Conservation (phyloP, 2,888 invertebrate species). For the Phragmatobia fuliginosa region DNA sequence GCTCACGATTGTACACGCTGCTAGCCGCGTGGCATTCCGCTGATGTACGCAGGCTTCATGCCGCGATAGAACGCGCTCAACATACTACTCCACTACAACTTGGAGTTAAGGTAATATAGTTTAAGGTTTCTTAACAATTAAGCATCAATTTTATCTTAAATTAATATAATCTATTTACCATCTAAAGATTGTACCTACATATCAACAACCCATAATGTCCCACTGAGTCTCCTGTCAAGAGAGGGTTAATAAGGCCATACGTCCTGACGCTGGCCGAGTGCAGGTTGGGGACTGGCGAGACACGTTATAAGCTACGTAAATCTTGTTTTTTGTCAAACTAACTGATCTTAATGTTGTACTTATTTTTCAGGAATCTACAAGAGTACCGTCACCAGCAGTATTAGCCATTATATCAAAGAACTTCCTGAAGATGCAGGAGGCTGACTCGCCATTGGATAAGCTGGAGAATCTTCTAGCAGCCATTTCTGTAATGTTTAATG, state of each 20-base stretch:
- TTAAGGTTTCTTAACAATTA: too few species aligned
- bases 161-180: too few species aligned
- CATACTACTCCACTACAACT: constrained; percentile 89
- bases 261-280: too few species aligned
- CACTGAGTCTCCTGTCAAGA: too few species aligned
- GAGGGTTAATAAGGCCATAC: too few species aligned
- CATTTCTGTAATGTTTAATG: constrained; percentile 95
- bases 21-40: constrained; percentile 96
- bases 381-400: constrained; percentile 91
- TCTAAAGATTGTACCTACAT: background rate
- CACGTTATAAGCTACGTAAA: too few species aligned
- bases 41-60: constrained; percentile 91
- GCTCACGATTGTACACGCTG: constrained; percentile 93
- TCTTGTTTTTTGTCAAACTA: background rate
- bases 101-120: constrained; percentile 87
- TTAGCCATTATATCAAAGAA: constrained; percentile 92
- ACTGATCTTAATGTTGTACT: background rate
- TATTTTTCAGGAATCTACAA: constrained; percentile 87
- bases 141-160: too few species aligned
- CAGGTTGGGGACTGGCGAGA: too few species aligned
- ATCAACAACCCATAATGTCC: too few species aligned
- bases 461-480: constrained; percentile 96
- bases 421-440: constrained; percentile 94
- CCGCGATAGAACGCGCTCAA: constrained; percentile 90
- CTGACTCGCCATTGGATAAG: constrained; percentile 97